Conservation (phyloP, 1,140 invertebrate species). For the Papilio machaon region DNA sequence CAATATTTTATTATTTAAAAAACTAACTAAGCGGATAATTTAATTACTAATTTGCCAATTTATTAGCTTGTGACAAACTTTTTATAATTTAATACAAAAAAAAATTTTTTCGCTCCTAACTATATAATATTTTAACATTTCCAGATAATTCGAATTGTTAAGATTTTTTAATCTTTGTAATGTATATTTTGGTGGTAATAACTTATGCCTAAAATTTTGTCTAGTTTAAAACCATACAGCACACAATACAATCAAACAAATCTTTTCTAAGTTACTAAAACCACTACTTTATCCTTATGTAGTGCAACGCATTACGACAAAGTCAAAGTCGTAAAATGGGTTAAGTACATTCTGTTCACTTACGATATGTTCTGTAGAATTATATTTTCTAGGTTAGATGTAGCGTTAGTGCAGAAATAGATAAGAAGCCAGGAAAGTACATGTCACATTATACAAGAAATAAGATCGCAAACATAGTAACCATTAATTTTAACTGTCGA, state of each 20-base stretch:
- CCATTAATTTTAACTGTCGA: neutral
- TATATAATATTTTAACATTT: no score
- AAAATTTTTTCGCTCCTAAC: no score
- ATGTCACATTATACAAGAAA: neutral
- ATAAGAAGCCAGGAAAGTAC: neutral
- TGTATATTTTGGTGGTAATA: neutral
- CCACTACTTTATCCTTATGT: neutral
- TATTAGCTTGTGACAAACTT: no score
- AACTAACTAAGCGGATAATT: no score
- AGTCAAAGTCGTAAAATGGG: conserved; percentile 22
- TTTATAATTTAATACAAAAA: no score
- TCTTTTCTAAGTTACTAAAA: neutral
- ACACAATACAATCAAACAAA: neutral
- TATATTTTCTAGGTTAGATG: neutral
- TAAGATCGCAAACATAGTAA: neutral
- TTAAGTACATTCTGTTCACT: neutral
- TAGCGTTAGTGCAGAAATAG: neutral
- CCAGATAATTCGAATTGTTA: no score
- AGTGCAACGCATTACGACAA: conserved; percentile 33
- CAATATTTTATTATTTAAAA: no score
- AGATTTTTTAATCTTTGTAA: no score
- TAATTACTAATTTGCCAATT: no score
- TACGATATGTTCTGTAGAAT: neutral
- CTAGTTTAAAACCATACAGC: neutral
- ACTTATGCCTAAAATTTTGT: neutral